Evolutionary conservation across 2,797 vertebrate species (phyloP).

Genomic region (Trichosurus vulpecula): DNA sequence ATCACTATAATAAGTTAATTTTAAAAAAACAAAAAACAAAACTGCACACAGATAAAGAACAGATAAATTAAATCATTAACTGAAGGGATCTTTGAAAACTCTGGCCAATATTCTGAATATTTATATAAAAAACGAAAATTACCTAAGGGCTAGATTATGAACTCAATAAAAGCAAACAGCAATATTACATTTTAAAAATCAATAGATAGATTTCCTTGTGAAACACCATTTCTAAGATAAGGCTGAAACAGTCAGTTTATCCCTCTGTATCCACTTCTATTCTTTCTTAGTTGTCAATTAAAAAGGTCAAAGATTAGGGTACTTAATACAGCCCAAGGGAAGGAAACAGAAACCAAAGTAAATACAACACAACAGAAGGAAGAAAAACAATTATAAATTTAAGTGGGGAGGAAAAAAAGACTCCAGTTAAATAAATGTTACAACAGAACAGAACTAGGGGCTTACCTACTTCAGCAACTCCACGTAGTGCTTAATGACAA

Average conservation of each 20-base stretch:
- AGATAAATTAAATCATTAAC: constrained; percentile 5
- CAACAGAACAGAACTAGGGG: constrained; percentile 15
- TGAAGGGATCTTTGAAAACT: constrained; percentile 24
- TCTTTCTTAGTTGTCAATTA: constrained; percentile 33
- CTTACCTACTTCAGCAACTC: neutral
- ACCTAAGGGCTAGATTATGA: neutral
- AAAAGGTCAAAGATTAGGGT: constrained; percentile 45
- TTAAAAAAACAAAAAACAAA: neutral
- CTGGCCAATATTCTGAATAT: constrained; percentile 22
- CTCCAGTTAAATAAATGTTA: neutral
- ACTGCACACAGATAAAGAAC: neutral
- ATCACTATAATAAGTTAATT: constrained; percentile 17
- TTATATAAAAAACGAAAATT: constrained; percentile 12
- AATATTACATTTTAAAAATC: constrained; percentile 8
- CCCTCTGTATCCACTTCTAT: neutral
- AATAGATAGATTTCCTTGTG: neutral
- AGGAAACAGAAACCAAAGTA: constrained; percentile 29
- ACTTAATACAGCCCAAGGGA: constrained; percentile 31
- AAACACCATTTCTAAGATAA: neutral
- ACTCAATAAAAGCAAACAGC: neutral
- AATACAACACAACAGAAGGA: constrained; percentile 1
- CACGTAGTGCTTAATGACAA: constrained; percentile 12
- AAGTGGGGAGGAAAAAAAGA: neutral
- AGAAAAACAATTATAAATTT: neutral
- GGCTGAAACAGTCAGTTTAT: neutral